Evolutionary conservation across 2,888 invertebrate genomes (phyloP), one percentile per base, ranked within the genome.

Genomic region (Coelinius sp.): DNA sequence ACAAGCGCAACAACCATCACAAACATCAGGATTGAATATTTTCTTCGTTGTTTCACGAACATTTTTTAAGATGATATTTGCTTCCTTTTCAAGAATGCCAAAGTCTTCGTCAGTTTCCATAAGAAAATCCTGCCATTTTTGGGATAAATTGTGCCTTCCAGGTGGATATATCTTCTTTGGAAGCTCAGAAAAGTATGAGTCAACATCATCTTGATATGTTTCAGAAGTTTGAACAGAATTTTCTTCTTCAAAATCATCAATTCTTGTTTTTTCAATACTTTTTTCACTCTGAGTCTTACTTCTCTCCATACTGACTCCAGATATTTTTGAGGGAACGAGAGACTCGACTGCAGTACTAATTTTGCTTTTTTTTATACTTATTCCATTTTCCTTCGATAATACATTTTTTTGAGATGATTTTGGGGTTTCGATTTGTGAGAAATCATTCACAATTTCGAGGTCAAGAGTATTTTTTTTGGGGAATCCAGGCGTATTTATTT

Each of bases 121-220:
- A 2, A 87, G 66, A 80, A 82, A 84, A 14, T 83, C 80, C 70
- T 84, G 85, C 84, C 85, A 84, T 6, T 82, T 82, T n/a, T 75
- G 72, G 0, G 87, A 86, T 10, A 86, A 75, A 77, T 84, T 77
- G 25, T 84, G 75, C 56, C 83, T 77, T 1, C 87, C 84, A 0
- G 71, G 70, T 0, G 83, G 83, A 68, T 79, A 27, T 12, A 38
- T 46, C 46, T 72, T 64, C 76, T 7, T 67, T 75, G n/a, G 3
- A 81, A 68, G 25, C 79, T 80, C 4, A 79, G 20, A 20, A 6
- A 17, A 14, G 20, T 35, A 20, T 7, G 12, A 20, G 22, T 35
- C 12, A 8, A 24, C 4, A 2, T 41, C 5, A 20, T 14, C 14
- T 25, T 31, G n/a, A 59, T 35, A 59, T 20, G 12, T 10, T 35